phyloP scores from a whole-genome alignment of 2,888 invertebrate species.

The Itoplectis maculator region DNA sequence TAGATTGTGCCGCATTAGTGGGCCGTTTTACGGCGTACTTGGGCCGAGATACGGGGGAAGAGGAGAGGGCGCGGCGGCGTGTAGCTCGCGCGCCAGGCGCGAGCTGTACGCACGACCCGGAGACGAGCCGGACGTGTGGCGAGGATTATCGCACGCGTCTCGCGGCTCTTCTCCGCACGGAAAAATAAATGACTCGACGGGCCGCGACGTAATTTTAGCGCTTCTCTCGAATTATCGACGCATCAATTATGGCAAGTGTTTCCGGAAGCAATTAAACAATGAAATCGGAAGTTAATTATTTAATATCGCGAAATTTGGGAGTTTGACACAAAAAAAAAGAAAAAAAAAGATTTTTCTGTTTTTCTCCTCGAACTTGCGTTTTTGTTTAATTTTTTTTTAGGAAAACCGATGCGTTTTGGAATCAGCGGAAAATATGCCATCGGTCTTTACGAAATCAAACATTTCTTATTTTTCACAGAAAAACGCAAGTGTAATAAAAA shows the following conservation, averaged over 20 bases:
- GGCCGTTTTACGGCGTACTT: slow-evolving; percentile 81
- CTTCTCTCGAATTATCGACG: slow-evolving; percentile 60
- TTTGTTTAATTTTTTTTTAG: too few relatives aligned
- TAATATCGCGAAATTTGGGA: too few relatives aligned
- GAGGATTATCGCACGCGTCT: too few relatives aligned
- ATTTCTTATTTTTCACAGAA: too few relatives aligned
- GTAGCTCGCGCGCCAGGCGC: slow-evolving; percentile 25
- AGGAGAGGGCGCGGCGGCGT: slow-evolving; percentile 56
- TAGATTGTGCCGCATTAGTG: slow-evolving; percentile 82
- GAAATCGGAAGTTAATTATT: too few relatives aligned
- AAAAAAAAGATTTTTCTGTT: too few relatives aligned
- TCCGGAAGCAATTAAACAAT: slow-evolving; percentile 40
- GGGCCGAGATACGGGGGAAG: slow-evolving; percentile 75
- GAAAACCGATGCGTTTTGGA: too few relatives aligned
- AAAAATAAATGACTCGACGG: slow-evolving; percentile 68
- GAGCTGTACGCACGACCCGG: not conserved
- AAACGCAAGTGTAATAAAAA: too few relatives aligned
- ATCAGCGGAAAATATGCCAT: too few relatives aligned
- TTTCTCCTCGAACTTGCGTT: too few relatives aligned
- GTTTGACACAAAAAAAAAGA: too few relatives aligned
- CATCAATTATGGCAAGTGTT: slow-evolving; percentile 51
- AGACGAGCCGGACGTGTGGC: slow-evolving; percentile 10
- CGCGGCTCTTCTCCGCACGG: slow-evolving; percentile 3
- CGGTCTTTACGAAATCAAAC: too few relatives aligned
- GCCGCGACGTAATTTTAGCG: slow-evolving; percentile 64